These are phyloP conservation scores for Serinus canaria DNA, from an alignment of 2,113 vertebrate genomes.

Conservation along the genomic window DNA sequence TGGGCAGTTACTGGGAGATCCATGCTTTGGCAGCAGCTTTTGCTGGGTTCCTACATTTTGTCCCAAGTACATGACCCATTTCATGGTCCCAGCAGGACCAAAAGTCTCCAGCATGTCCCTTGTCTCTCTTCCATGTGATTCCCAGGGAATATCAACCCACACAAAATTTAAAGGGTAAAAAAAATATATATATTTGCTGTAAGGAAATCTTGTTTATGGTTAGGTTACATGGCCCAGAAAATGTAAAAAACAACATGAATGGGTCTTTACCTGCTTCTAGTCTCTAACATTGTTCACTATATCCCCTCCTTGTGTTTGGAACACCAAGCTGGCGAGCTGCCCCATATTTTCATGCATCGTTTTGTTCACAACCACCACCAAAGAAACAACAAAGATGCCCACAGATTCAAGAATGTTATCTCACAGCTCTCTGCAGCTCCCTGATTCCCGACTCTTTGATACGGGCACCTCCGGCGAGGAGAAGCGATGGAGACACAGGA, in stretches of 20 bases:
- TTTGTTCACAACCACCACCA: neutral
- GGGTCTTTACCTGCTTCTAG: neutral
- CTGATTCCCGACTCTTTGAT: neutral
- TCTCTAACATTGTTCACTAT: neutral
- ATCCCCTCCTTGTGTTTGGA: neutral
- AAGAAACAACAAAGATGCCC: neutral
- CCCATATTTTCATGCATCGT: neutral
- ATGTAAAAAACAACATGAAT: neutral
- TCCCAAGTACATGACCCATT: neutral
- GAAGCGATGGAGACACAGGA: neutral
- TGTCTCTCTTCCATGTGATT: neutral
- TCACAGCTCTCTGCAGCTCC: neutral
- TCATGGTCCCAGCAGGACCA: neutral
- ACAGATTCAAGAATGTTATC: neutral
- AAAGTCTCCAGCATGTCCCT: neutral
- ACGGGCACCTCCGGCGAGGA: neutral
- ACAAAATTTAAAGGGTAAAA: neutral
- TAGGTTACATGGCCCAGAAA: neutral
- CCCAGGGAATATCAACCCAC: neutral
- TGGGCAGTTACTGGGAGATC: neutral
- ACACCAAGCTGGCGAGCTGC: fast-evolving
- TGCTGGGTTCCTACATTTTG: neutral
- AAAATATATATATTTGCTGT: fast-evolving
- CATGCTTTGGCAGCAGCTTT: neutral
- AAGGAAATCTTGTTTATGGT: neutral